Percentiles rank a stretch among this genome's conserved stretches.
phyloP scores from a whole-genome alignment of 2,888 invertebrate species.

The Omphaloscelis lunosa region DNA sequence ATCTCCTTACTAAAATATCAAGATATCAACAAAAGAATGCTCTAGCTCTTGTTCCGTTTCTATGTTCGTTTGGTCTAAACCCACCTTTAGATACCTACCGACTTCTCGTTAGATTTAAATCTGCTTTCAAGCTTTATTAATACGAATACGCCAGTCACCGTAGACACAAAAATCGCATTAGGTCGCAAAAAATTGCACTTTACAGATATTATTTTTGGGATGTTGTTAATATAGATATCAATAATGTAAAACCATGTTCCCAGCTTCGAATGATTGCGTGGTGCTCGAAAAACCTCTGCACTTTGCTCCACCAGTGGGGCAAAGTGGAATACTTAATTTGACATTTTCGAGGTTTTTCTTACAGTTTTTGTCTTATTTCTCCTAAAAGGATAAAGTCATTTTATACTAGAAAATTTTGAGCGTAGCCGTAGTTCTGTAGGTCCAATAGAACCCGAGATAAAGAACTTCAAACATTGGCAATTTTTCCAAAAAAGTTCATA shows the following conservation, averaged over 20 bases:
- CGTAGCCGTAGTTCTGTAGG: neutral
- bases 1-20: too few species aligned
- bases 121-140: conserved; percentile 23
- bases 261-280: neutral
- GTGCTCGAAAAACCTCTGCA: neutral
- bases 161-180: neutral
- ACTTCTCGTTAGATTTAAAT: conserved; percentile 11
- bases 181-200: neutral
- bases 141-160: neutral
- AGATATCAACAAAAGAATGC: too few species aligned
- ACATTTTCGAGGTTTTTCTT: neutral
- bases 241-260: neutral
- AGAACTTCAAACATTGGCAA: too few species aligned
- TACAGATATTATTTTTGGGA: neutral
- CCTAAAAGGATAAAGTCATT: neutral
- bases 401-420: neutral
- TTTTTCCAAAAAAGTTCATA: neutral
- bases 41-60: too few species aligned
- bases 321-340: neutral
- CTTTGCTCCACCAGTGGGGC: too few species aligned
- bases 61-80: too few species aligned
- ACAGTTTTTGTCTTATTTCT: neutral
- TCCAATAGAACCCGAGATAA: neutral
- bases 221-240: neutral
- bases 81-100: neutral